Evolutionary conservation across 2,113 vertebrate species (phyloP).

Genomic region (Chaetura pelagica): DNA sequence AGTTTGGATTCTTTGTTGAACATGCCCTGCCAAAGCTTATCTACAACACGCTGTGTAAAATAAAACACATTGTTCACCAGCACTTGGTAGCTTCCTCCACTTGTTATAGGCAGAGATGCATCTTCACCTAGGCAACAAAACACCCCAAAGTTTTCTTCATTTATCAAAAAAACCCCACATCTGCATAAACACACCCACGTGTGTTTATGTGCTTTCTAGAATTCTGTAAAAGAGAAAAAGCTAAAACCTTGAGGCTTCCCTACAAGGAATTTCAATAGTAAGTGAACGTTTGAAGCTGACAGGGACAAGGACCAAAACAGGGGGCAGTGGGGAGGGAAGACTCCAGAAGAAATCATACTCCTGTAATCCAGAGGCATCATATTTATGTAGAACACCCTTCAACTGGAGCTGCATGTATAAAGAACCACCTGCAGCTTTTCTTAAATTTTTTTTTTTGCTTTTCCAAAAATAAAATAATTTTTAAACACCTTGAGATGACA

Average conservation of each 20-base stretch:
- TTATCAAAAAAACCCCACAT: neutral
- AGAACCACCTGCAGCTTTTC: neutral
- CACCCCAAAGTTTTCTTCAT: neutral
- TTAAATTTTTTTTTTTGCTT: neutral
- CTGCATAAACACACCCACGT: too few relatives aligned
- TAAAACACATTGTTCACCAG: slow-evolving; percentile 99
- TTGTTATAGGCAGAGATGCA: slow-evolving; percentile 92
- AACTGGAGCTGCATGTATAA: neutral
- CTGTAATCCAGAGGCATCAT: neutral
- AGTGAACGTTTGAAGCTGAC: fast-evolving
- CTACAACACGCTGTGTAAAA: slow-evolving; percentile 96
- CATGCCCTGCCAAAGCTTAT: slow-evolving; percentile 99
- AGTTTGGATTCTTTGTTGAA: slow-evolving; percentile 99
- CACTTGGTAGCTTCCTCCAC: slow-evolving; percentile 93
- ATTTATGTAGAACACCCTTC: neutral
- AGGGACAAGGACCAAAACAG: neutral
- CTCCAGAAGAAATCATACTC: neutral
- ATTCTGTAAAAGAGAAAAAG: neutral
- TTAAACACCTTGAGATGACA: neutral
- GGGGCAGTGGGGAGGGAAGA: fast-evolving
- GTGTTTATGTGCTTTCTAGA: neutral
- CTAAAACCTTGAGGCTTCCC: neutral
- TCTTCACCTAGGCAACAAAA: slow-evolving; percentile 88
- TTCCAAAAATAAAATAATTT: neutral
- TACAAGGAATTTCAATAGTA: neutral